Percentiles rank a stretch among this genome's conserved stretches.
phyloP scores from a whole-genome alignment of 2,113 vertebrate species.

The Arizona elegans region DNA sequence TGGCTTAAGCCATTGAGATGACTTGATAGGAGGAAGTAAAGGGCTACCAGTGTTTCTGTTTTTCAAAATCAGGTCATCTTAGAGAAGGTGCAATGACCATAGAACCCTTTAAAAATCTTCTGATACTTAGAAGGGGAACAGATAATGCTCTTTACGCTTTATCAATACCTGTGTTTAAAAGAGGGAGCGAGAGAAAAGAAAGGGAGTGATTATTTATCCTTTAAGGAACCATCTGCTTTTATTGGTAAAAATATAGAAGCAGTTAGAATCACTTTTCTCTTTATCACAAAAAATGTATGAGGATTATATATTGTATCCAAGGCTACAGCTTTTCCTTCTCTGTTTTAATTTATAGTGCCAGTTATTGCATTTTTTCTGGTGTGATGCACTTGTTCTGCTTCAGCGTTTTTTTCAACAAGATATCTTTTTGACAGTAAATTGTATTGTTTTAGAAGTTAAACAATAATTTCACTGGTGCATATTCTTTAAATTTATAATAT shows the following conservation, averaged over 20 bases:
- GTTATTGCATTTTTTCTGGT: neutral
- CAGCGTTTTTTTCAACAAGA: neutral
- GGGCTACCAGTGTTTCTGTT: neutral
- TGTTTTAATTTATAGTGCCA: neutral
- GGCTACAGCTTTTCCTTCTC: neutral
- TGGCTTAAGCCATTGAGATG: neutral
- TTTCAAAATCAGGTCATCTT: neutral
- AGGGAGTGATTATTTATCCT: neutral
- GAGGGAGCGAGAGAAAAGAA: neutral
- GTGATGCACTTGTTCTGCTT: neutral
- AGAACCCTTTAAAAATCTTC: neutral
- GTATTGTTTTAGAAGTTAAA: neutral
- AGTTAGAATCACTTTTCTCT: neutral
- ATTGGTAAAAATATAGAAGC: neutral
- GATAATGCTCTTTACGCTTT: neutral
- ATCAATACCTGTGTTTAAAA: neutral
- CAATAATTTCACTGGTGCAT: neutral
- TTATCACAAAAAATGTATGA: neutral
- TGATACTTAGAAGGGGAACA: neutral
- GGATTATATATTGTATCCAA: neutral
- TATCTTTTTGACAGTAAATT: accelerated
- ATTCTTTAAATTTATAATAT: accelerated
- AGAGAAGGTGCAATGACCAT: neutral
- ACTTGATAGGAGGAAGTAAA: neutral
- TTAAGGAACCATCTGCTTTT: neutral